Evolutionary conservation across 2,113 vertebrate genomes (phyloP).

Genomic region (Nothoprocta perdicaria): DNA sequence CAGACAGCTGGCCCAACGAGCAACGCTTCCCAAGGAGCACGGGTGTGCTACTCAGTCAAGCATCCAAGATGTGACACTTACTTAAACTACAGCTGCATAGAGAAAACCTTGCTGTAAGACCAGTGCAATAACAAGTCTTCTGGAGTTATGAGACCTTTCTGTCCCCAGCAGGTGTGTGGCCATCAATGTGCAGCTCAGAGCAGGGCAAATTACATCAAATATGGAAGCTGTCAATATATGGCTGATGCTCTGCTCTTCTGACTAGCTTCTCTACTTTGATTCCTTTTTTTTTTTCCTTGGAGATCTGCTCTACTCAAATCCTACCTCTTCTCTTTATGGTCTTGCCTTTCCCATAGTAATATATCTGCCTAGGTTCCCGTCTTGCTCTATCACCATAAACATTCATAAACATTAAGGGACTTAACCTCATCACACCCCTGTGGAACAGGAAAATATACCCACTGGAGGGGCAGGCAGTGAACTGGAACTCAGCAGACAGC

Average conservation of each 20-base stretch:
- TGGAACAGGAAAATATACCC: constrained; percentile 10
- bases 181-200: background rate
- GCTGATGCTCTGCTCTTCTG: background rate
- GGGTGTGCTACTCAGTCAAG: constrained; percentile 33
- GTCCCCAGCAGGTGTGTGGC: background rate
- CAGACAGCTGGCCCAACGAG: constrained; percentile 45
- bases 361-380: constrained; percentile 39
- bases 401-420: constrained; percentile 65
- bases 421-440: constrained; percentile 56
- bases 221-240: background rate
- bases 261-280: background rate
- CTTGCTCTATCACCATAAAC: constrained; percentile 29
- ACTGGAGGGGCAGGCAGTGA: constrained; percentile 31
- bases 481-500: constrained; percentile 40
- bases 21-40: constrained; percentile 15
- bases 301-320: background rate
- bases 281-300: background rate
- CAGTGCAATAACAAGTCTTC: background rate
- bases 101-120: constrained; percentile 26
- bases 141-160: background rate
- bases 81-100: constrained; percentile 16
- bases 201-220: background rate
- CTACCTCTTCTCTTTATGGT: constrained; percentile 5
- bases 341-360: constrained; percentile 30
- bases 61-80: constrained; percentile 7